Conservation (phyloP, 2,113 vertebrate species). For the Elachura formosa region DNA sequence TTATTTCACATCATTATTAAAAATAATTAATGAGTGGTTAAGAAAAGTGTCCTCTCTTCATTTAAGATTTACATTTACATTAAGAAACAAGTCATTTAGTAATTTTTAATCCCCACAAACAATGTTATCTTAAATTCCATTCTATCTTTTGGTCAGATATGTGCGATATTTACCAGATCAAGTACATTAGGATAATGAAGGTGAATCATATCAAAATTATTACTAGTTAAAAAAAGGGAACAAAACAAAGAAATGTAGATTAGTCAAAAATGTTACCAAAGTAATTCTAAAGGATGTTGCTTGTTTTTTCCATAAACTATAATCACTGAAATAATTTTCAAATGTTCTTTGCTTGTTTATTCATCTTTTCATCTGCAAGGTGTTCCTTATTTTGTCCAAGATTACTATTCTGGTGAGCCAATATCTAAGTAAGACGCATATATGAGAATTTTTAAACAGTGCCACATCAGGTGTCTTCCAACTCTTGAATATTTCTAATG, state of each 20-base stretch:
- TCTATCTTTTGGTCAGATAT: not conserved
- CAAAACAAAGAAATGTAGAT: not conserved
- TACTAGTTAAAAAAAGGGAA: too few relatives aligned
- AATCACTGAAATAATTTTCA: not conserved
- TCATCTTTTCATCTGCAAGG: not conserved
- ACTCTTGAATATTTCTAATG: not conserved
- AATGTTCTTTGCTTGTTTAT: not conserved
- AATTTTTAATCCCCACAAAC: not conserved
- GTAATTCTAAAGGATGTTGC: not conserved
- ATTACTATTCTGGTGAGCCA: not conserved
- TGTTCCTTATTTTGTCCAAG: not conserved
- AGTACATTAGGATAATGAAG: not conserved
- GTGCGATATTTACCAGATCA: not conserved
- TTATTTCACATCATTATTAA: not conserved
- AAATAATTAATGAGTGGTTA: not conserved
- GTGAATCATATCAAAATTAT: not conserved
- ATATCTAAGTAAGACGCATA: not conserved
- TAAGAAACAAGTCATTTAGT: not conserved
- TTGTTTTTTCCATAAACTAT: not conserved
- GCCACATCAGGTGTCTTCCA: not conserved
- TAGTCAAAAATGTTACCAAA: not conserved
- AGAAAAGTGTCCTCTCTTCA: not conserved
- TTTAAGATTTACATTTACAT: not conserved
- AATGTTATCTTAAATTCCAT: not conserved
- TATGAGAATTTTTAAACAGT: not conserved